Conservation (phyloP, 2,113 vertebrate species). For the Eudyptes chrysolophus region DNA sequence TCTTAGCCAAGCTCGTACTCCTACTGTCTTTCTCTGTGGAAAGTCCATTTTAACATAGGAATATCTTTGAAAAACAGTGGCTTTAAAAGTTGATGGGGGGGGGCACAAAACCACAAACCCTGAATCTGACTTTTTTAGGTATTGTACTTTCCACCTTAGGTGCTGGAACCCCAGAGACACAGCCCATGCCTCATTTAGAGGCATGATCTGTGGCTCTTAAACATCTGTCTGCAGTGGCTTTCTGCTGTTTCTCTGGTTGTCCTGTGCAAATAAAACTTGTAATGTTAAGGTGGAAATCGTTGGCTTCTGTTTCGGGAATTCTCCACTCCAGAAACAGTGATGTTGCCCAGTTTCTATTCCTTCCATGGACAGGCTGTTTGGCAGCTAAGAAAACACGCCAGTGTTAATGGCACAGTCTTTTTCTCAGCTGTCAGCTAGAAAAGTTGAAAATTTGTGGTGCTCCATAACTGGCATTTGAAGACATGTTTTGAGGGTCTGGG, state of each 20-base stretch:
- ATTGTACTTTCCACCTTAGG: background rate
- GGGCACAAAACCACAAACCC: background rate
- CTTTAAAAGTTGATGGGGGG: background rate
- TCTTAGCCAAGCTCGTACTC: background rate
- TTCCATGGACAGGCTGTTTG: background rate
- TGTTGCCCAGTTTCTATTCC: background rate
- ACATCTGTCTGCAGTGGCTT: background rate
- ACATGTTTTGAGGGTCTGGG: background rate
- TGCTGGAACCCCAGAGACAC: background rate
- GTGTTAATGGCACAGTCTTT: background rate
- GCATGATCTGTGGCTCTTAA: background rate
- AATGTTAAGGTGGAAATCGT: fast-evolving
- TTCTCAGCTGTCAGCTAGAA: background rate
- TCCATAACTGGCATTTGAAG: fast-evolving
- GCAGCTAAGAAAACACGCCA: background rate
- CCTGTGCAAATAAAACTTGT: background rate
- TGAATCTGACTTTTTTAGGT: background rate
- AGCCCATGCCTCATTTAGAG: background rate
- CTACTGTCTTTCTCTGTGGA: background rate
- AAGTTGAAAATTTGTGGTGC: background rate
- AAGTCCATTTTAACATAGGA: background rate
- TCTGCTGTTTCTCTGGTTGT: background rate
- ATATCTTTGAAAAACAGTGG: background rate
- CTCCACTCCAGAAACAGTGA: background rate
- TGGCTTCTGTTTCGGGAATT: background rate